Base-by-base conservation (phyloP, 2,797 vertebrate species). In the Cossypha caffra region DNA sequence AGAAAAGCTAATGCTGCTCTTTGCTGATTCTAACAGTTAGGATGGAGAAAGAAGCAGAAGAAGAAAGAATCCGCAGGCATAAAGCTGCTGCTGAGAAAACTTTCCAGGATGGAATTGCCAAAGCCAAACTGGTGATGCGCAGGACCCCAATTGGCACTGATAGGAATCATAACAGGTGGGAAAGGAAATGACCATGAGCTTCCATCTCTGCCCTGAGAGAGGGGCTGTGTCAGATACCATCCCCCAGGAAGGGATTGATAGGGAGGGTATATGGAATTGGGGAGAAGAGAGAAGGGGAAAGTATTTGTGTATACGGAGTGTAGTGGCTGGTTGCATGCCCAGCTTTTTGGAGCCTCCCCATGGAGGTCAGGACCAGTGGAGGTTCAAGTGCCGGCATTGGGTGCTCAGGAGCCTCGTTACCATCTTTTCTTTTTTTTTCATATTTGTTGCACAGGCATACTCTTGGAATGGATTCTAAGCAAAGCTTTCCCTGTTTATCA, bases 81-180 rank as follows among this genome's bases (percentile, higher is more conserved):
- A 99, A 98, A 95, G 99, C 98, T 10, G 96, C 99, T 19, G 98
- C 98, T 4, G 99, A 99, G 96, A 98, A 98, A 73, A 98, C 98
- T 20, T 99, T 99, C 85, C 99, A 99, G 88, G 99, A 99, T 3
- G 99, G 99, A 9, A 98, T 99, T 64, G 97, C 98, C 92, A 99
- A 99, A 97, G 99, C 99, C 3, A 99, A 98, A 72, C 98, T 99
- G 10, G 99, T 99, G 77, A 96, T 99, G 97, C 98, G 99, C 52
- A 98, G 99, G 93, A 96, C 98, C 3, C 99, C 99, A 0, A 92
- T 99, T n/a, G 99, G 99, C 58, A 99, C 99, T 0, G 99, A 99
- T 92, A 98, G 99, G 48, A 99, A 99, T 91, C 99, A 99, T 87
- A 99, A 99, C 98, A 98, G 99, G 99, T 99, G 37, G 93, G 81